Base-by-base conservation (phyloP, 2,797 vertebrate species). In the Pelodytes ibericus region DNA sequence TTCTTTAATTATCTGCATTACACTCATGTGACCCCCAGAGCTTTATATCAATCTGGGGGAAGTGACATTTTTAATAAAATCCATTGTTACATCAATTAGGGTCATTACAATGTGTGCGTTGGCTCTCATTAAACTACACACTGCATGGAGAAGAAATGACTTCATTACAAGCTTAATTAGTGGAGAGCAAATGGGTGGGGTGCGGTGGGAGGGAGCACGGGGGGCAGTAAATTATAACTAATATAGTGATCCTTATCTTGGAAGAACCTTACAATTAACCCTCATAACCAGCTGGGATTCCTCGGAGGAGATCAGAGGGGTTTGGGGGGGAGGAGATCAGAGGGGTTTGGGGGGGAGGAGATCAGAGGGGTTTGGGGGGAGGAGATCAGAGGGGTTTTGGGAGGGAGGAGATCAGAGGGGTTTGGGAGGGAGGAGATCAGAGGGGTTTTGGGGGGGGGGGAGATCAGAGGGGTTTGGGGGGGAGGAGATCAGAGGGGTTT, bases 141-240 rank as follows among this genome's bases (percentile, higher is more conserved):
- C 4, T 65, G 75, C 51, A 15, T 5, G 60, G 64, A 68, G 47
- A 31, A 62, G 80, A 83, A 74, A 81, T 69, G 75, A 79, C 86
- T 92, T 94, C 91, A 94, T 94, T 94, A 94, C 90, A 89, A 82
- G 85, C 87, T 90, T 93, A 93, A 93, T 94, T 93, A 92, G 91
- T 85, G 29, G 62, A 72, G 81, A 24, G 57, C 70, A 77, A 80
- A 82, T 83, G 71, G 49, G 49, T 4, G 49, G 49, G 49, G n/a
- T 18, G n/a, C 4, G 1, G 44, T 47, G 41, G 9, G 9, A 18
- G 9, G 41, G 41, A 3, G 9, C 1, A 8, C 15, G 41, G 9
- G 11, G 9, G 41, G 41, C 9, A 3, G 44, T 47, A 47, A 47
- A 44, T 44, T 3, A 15, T 16, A 44, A 13, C 41, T 16, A 44